Evolutionary conservation across 2,113 vertebrate genomes (phyloP).

Genomic region (Mionectes macconnelli): DNA sequence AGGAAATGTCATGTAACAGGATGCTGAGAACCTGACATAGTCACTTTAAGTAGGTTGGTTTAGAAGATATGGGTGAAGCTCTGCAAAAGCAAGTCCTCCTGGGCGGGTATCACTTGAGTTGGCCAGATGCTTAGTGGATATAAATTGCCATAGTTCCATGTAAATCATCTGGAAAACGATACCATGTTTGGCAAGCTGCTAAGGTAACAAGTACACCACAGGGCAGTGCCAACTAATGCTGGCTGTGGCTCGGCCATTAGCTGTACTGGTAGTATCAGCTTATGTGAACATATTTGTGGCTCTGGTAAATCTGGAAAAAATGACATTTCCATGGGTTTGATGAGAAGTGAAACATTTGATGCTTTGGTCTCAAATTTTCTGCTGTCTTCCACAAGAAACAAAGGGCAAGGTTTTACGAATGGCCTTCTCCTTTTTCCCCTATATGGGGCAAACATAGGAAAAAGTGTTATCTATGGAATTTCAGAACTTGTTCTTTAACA

Average conservation of each 20-base stretch:
- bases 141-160: not conserved
- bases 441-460: conserved; percentile 43
- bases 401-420: conserved; percentile 9
- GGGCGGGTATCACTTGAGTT: not conserved
- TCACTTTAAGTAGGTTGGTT: not conserved
- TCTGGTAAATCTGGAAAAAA: conserved; percentile 57
- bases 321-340: conserved; percentile 47
- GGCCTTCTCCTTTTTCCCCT: not conserved
- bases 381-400: conserved; percentile 55
- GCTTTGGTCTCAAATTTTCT: conserved; percentile 54
- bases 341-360: conserved; percentile 61
- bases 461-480: conserved; percentile 52
- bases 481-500: conserved; percentile 15
- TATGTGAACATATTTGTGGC: conserved; percentile 51
- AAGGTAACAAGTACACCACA: conserved; percentile 32
- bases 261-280: conserved; percentile 44
- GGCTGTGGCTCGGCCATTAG: conserved; percentile 26
- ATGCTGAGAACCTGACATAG: not conserved
- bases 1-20: not conserved
- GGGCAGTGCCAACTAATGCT: conserved; percentile 36
- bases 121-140: not conserved
- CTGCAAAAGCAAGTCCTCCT: not conserved
- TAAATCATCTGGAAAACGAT: conserved; percentile 48
- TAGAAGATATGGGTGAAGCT: not conserved
- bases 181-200: not conserved